Conservation (phyloP, 2,113 vertebrate genomes). For the Prinia subflava region DNA sequence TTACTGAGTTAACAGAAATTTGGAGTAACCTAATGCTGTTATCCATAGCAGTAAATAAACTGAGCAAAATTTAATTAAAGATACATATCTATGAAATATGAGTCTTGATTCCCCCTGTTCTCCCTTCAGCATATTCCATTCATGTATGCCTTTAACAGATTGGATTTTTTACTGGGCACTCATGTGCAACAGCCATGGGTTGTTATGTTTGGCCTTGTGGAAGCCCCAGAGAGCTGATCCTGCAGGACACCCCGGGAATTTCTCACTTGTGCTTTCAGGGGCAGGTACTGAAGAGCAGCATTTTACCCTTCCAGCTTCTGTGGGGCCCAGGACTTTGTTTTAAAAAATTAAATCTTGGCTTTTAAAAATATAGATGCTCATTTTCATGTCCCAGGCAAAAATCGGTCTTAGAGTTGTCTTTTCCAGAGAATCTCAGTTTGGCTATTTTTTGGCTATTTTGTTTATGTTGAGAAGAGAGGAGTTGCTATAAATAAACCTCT, state of each 20-base stretch:
- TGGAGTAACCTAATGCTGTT: background rate
- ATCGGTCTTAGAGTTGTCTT: background rate
- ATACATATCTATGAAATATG: constrained; percentile 12
- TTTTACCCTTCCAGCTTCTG: background rate
- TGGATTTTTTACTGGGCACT: background rate
- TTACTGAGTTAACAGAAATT: background rate
- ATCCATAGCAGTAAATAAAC: constrained; percentile 24
- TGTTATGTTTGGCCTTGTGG: background rate
- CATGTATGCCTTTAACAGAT: background rate
- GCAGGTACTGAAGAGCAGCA: background rate
- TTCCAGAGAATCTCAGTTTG: background rate
- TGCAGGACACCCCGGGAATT: background rate
- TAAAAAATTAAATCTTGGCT: background rate
- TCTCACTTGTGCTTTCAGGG: background rate
- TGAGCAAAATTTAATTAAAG: constrained; percentile 40
- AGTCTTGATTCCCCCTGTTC: background rate
- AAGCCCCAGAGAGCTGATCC: background rate
- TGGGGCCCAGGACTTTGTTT: background rate
- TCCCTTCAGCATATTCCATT: background rate
- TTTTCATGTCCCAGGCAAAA: background rate
- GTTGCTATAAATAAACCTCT: background rate
- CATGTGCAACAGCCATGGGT: background rate
- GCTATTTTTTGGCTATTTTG: background rate
- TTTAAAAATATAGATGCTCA: background rate
- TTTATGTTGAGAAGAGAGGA: background rate